phyloP scores from a whole-genome alignment of 2,113 vertebrate genomes.

The Lota lota region DNA sequence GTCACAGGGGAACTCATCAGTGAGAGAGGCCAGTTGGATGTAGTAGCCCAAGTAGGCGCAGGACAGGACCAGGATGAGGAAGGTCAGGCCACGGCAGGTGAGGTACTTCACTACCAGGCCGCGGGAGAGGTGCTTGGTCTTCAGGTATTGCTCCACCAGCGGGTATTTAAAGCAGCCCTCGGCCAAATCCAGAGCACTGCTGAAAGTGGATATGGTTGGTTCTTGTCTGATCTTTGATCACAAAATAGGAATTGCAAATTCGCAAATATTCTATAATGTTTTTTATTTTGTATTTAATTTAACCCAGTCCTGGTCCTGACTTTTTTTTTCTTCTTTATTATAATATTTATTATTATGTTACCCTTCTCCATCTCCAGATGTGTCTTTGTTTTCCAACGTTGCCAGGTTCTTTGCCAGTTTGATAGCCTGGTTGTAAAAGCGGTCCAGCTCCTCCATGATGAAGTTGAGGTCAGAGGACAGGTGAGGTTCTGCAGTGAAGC shows the following conservation, averaged over 20 bases:
- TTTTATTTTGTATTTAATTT: neutral
- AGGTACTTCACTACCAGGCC: conserved; percentile 83
- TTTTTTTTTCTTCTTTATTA: neutral
- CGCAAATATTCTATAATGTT: no score
- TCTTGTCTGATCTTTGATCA: no score
- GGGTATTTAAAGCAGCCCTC: conserved; percentile 90
- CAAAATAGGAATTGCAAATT: no score
- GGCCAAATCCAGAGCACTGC: conserved; percentile 81
- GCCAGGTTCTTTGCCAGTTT: conserved; percentile 79
- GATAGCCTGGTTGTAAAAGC: conserved; percentile 89
- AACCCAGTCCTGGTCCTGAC: neutral
- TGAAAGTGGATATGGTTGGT: conserved; percentile 19
- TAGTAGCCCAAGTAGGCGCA: conserved; percentile 89
- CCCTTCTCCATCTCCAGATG: conserved; percentile 54
- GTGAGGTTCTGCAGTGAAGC: conserved; percentile 84
- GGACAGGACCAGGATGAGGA: conserved; percentile 78
- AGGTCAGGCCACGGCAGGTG: conserved; percentile 76
- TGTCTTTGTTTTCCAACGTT: conserved; percentile 66
- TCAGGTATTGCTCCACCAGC: conserved; percentile 93
- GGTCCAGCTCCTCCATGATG: conserved; percentile 95
- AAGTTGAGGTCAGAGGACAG: conserved; percentile 92
- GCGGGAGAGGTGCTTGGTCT: conserved; percentile 81
- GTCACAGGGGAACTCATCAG: conserved; percentile 88
- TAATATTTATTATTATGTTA: conserved; percentile 21
- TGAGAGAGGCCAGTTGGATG: conserved; percentile 82